A percentile compares a stretch with the other conserved stretches of the same genome.
Conservation (phyloP, 2,888 invertebrate genomes). For the Schizotus pectinicornis region DNA sequence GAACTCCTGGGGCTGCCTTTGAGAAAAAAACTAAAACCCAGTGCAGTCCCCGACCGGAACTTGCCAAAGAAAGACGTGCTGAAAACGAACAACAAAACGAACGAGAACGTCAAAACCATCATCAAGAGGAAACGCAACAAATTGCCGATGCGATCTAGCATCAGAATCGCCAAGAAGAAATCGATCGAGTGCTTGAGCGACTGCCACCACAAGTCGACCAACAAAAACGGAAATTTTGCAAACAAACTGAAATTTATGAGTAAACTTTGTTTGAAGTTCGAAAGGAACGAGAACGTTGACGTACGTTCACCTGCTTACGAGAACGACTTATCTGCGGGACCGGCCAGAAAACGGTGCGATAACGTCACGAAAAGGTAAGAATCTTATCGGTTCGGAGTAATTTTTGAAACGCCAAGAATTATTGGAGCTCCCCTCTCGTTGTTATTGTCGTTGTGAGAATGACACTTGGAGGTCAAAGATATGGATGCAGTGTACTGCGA, state of each 20-base stretch:
- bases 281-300: slow-evolving; percentile 23
- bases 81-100: slow-evolving; percentile 19
- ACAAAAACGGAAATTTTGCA: slow-evolving; percentile 22
- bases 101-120: background rate
- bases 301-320: slow-evolving; percentile 15
- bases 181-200: slow-evolving; percentile 46
- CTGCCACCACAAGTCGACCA: slow-evolving; percentile 41
- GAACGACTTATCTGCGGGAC: slow-evolving; percentile 12
- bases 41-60: slow-evolving; percentile 58
- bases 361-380: slow-evolving; percentile 6
- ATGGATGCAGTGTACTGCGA: slow-evolving; percentile 23
- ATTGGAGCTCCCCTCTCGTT: too few relatives aligned
- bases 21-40: slow-evolving; percentile 59
- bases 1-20: slow-evolving; percentile 63
- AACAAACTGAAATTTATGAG: slow-evolving; percentile 52
- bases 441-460: slow-evolving; percentile 20
- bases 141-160: slow-evolving; percentile 49
- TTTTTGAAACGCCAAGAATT: too few relatives aligned
- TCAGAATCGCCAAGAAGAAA: slow-evolving; percentile 51
- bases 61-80: slow-evolving; percentile 32
- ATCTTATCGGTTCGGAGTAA: background rate
- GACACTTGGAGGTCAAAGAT: slow-evolving; percentile 45
- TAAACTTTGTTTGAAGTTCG: slow-evolving; percentile 44
- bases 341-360: slow-evolving; percentile 6
- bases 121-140: slow-evolving; percentile 22